phyloP scores from a whole-genome alignment of 2,888 invertebrate species.

The Drosophila bunnanda region DNA sequence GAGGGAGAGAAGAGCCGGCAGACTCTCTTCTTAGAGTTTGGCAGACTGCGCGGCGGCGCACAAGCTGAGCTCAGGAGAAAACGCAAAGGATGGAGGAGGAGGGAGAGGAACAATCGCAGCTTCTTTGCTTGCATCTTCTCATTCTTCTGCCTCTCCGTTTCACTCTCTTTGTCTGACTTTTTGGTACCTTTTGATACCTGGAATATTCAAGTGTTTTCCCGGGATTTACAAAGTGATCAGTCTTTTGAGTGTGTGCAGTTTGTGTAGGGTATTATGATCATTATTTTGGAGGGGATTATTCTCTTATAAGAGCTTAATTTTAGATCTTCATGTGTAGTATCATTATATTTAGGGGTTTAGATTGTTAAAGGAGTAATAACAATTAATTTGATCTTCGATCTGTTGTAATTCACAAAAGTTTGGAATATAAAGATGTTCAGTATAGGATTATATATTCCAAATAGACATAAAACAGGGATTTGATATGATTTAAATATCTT shows the following conservation, averaged over 20 bases:
- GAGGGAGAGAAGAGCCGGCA: constrained; percentile 51
- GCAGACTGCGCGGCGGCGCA: constrained; percentile 75
- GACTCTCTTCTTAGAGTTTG: constrained; percentile 52
- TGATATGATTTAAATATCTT: not conserved
- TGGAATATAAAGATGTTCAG: not conserved
- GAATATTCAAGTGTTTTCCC: constrained; percentile 84
- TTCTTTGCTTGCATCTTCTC: constrained; percentile 25
- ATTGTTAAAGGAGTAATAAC: too few relatives aligned
- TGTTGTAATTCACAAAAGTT: not conserved
- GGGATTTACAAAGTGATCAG: constrained; percentile 68
- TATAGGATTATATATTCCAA: not conserved
- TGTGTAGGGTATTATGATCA: not conserved
- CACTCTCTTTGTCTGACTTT: constrained; percentile 29
- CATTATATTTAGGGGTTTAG: not conserved
- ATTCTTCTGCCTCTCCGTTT: not conserved
- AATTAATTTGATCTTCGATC: not conserved
- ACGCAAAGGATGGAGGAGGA: constrained; percentile 15
- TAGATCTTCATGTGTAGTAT: not conserved
- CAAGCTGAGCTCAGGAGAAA: constrained; percentile 34
- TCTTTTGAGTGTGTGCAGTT: not conserved
- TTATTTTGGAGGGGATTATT: not conserved
- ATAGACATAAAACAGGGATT: not conserved
- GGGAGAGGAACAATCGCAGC: constrained; percentile 22
- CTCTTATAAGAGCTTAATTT: not conserved
- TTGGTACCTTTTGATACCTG: constrained; percentile 76